Percentiles rank a stretch among this genome's conserved stretches.
phyloP scores from a whole-genome alignment of 2,113 vertebrate genomes.

The Tachysurus vachellii region DNA sequence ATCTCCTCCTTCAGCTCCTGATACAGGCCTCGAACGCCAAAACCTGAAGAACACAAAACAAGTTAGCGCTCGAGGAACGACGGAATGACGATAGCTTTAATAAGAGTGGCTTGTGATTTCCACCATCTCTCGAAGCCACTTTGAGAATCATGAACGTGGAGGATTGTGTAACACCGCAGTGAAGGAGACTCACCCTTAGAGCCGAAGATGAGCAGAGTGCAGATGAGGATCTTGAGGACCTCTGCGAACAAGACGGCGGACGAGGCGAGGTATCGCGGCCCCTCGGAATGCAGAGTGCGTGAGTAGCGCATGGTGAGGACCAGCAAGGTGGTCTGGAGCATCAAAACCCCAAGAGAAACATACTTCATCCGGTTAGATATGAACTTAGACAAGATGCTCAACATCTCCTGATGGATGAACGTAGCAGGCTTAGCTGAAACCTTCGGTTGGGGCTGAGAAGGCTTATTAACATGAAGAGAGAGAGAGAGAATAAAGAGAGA shows the following conservation, averaged over 20 bases:
- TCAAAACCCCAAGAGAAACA: conserved; percentile 91
- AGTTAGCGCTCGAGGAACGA: background rate
- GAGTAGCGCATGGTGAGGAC: conserved; percentile 98
- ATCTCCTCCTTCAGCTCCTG: conserved; percentile 89
- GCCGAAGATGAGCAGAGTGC: conserved; percentile 87
- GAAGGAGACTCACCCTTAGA: conserved; percentile 82
- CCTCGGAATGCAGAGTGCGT: conserved; percentile 88
- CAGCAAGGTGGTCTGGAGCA: conserved; percentile 95
- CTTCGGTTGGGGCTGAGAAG: background rate
- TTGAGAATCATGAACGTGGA: background rate
- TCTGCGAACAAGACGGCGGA: conserved; percentile 94
- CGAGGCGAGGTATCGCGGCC: conserved; percentile 96
- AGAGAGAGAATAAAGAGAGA: too few relatives aligned
- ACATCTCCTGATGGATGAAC: background rate
- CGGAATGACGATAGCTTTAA: background rate
- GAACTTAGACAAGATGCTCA: conserved; percentile 64
- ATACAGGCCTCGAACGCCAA: conserved; percentile 83
- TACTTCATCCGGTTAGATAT: conserved; percentile 81
- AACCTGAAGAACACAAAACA: conserved; percentile 71
- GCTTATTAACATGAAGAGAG: too few relatives aligned
- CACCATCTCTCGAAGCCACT: background rate
- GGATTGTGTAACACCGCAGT: background rate
- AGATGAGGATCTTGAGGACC: conserved; percentile 88
- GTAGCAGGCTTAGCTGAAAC: background rate
- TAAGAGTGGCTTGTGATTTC: background rate